Evolutionary conservation across 92 coral and sea anemone genomes (phyloP).

Genomic region (Micromussa lordhowensis): DNA sequence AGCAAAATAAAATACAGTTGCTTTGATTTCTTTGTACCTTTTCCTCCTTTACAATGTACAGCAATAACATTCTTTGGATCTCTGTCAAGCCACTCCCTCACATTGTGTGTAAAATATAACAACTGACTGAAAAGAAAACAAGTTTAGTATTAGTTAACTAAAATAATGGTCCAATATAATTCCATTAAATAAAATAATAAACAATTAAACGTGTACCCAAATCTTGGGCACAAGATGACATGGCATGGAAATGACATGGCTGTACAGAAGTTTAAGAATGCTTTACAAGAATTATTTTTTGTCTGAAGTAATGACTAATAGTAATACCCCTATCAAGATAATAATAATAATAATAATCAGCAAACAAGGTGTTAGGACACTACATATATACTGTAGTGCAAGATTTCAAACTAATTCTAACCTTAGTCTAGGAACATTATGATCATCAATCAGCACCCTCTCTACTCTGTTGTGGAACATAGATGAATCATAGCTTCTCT

Average conservation of each 20-base stretch:
- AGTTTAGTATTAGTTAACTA: neutral
- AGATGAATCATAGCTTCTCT: conserved; percentile 92
- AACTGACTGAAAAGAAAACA: conserved; percentile 75
- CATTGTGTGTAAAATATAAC: conserved; percentile 94
- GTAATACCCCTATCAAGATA: too few relatives aligned
- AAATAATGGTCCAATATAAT: too few relatives aligned
- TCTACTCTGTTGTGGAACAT: conserved; percentile 94
- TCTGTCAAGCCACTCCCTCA: conserved; percentile 88
- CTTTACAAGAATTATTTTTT: too few relatives aligned
- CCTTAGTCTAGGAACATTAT: conserved; percentile 96
- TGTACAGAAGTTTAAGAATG: too few relatives aligned
- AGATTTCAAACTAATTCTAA: conserved; percentile 14
- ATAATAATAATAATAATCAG: too few relatives aligned
- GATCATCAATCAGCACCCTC: conserved; percentile 93
- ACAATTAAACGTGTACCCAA: too few relatives aligned
- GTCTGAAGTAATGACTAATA: neutral
- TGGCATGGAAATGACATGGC: too few relatives aligned
- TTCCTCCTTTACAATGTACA: conserved; percentile 98
- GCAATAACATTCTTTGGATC: conserved; percentile 93
- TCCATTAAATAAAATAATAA: too few relatives aligned
- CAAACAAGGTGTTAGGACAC: neutral
- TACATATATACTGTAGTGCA: too few relatives aligned
- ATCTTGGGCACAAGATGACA: too few relatives aligned
- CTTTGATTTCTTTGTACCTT: conserved; percentile 64
- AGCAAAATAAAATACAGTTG: neutral